Conservation (phyloP, 2,113 vertebrate species). For the Thymallus thymallus region DNA sequence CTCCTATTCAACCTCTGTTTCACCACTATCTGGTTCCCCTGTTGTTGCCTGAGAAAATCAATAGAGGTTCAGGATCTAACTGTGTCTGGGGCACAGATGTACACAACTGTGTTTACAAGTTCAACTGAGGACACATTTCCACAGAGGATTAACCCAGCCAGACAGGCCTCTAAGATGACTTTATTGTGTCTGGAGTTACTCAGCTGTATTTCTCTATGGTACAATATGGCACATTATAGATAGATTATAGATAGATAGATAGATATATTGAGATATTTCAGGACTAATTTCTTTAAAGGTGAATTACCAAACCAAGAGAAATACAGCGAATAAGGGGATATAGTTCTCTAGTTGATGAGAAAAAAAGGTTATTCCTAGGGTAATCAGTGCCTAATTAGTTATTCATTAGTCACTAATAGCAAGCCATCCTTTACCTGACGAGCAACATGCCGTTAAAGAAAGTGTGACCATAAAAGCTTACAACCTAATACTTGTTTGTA, state of each 20-base stretch:
- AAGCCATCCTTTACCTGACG: too few relatives aligned
- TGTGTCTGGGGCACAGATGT: constrained; percentile 47
- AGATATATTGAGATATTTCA: not conserved
- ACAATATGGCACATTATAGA: not conserved
- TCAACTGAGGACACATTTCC: constrained; percentile 45
- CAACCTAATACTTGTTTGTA: constrained; percentile 30
- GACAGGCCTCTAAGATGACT: constrained; percentile 15
- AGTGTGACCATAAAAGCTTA: constrained; percentile 2
- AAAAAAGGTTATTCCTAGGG: not conserved
- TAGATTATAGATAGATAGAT: too few relatives aligned
- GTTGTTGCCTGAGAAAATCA: constrained; percentile 50
- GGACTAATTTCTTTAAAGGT: not conserved
- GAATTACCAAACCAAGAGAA: not conserved
- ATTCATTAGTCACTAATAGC: too few relatives aligned
- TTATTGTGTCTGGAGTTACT: not conserved
- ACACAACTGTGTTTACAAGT: constrained; percentile 57
- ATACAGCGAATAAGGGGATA: not conserved
- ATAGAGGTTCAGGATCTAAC: constrained; percentile 51
- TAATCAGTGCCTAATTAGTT: not conserved
- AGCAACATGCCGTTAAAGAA: too few relatives aligned
- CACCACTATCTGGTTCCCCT: constrained; percentile 41
- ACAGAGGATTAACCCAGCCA: constrained; percentile 41
- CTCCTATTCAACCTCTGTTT: constrained; percentile 38
- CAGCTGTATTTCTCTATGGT: too few relatives aligned
- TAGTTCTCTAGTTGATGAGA: not conserved